A percentile compares a stretch with the other conserved stretches of the same genome.
Conservation (phyloP, 1,140 invertebrate species). For the Brachionus asplanchnoidis region DNA sequence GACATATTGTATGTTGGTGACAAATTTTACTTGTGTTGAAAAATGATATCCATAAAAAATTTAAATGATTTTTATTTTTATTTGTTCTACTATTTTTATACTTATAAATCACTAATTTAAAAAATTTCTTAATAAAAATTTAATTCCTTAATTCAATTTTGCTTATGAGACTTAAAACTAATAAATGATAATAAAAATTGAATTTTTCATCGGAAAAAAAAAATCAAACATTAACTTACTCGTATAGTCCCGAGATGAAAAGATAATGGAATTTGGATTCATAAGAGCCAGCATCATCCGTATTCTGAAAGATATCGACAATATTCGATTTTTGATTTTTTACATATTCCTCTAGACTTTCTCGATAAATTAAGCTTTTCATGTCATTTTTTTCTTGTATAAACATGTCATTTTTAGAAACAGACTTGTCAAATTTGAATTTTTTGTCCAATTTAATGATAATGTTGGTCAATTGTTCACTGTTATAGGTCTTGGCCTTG, state of each 20-base stretch:
- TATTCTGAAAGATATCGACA: neutral
- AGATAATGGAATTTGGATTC: conserved; percentile 20
- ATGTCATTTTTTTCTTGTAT: conserved; percentile 21
- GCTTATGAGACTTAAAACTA: no score
- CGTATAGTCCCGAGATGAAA: neutral
- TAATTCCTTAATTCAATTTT: no score
- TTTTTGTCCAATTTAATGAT: neutral
- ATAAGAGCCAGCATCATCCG: neutral
- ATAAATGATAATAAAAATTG: no score
- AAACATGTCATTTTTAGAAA: neutral
- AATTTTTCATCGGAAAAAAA: no score
- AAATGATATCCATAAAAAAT: no score
- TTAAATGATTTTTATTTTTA: no score
- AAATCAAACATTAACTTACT: neutral
- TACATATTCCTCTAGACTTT: conserved; percentile 13
- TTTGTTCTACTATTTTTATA: no score
- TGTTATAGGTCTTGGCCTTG: conserved; percentile 12
- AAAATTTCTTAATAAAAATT: no score
- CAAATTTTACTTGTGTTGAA: no score
- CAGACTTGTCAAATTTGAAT: conserved; percentile 3
- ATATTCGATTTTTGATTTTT: conserved; percentile 17
- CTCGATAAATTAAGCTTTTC: neutral
- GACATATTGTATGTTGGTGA: no score
- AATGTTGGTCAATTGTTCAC: conserved; percentile 24
- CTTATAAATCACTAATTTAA: no score